Base-by-base conservation (phyloP, 2,888 invertebrate genomes). In the Isoperla grammatica region DNA sequence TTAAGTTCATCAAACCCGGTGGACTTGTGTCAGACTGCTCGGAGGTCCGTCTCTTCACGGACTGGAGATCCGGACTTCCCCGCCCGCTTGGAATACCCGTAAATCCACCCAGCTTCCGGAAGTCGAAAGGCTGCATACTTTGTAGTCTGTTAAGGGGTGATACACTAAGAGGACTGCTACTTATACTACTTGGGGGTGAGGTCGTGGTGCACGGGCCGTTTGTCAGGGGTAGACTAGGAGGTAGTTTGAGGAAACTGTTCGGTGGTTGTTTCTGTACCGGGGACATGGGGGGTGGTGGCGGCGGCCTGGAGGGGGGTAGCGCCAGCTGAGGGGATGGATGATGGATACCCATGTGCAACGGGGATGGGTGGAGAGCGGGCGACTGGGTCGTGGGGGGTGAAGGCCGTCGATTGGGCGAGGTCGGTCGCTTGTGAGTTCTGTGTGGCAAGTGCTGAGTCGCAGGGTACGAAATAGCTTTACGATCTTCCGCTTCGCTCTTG, bases 121-220 rank as follows among this genome's bases (percentile, higher is more conserved):
- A 95, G 74, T 95, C 95, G 73, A 94, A 94, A 0, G 95, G 95
- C 71, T 95, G 95, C 95, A 96, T 95, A 69, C 88, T 95, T 76
- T 95, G 94, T 50, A 95, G 79, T 69, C 91, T 85, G 74, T 89
- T 93, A 64, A 95, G 78, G 2, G 95, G 95, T 9, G 90, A 88
- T 29, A 83, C 80, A 65, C 83, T 81, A 22, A 82, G 73, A 45
- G 85, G 83, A 75, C 85, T 84, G 70, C 82, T 79, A 50, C 75
- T 76, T 57, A 76, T 79, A 45, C 74, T 79, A 70, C 79, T 79
- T 69, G 83, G 80, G 68, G 84, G 81, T 69, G 84, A 81, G 72
- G 79, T 80, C 71, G 80, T 76, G 72, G 80, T 78, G 72, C 64
- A 67, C 19, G 66, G 66, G 48, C 65, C 65, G 57, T 61, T 61